Conservation (phyloP, 2,113 vertebrate species). For the Camelus bactrianus region DNA sequence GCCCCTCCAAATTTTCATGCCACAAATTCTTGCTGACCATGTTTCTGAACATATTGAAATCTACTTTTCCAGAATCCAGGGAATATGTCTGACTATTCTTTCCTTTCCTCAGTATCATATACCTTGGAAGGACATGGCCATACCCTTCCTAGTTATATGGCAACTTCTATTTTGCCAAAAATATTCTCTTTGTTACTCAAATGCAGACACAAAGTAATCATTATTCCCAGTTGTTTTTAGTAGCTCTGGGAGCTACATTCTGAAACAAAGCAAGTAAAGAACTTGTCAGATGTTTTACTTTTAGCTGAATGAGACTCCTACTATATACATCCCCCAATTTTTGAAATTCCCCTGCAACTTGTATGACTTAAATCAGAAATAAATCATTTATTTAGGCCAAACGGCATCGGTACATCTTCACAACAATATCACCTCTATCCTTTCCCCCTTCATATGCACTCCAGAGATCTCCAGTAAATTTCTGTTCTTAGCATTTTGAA, state of each 20-base stretch:
- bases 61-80: background rate
- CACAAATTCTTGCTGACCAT: background rate
- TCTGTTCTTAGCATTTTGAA: constrained; percentile 34
- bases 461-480: constrained; percentile 5
- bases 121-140: background rate
- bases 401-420: constrained; percentile 9
- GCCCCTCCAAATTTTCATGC: background rate
- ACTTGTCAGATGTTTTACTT: background rate
- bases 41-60: constrained; percentile 34
- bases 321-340: background rate
- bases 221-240: background rate
- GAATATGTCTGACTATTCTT: background rate
- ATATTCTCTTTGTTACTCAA: background rate
- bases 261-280: constrained; percentile 30
- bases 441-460: constrained; percentile 17
- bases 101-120: background rate
- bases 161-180: background rate
- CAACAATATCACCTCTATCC: background rate
- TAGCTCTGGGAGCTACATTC: background rate
- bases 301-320: background rate
- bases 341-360: background rate
- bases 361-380: background rate
- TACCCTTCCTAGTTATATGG: background rate
- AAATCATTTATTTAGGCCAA: background rate
- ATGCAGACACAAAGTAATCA: background rate